Evolutionary conservation across 2,113 vertebrate genomes (phyloP), one percentile per base, ranked within the genome.

Genomic region (Clupea harengus): DNA sequence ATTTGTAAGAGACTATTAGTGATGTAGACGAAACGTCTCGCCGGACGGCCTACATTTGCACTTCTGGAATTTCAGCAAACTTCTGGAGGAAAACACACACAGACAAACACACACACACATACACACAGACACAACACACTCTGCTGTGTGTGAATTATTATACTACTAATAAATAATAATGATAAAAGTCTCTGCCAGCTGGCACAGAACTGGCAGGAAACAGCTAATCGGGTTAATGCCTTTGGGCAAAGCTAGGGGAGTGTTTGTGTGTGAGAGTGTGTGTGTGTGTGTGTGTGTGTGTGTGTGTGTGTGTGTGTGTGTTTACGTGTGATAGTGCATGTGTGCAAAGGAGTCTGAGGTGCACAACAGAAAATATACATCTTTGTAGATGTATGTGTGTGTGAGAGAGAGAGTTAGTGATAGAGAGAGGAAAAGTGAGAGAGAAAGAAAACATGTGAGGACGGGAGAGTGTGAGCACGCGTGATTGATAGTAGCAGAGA

Each of bases 121-220:
- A 89, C 92, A 92, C 25, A 67, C 64, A 67, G n/a, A 67, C 64
- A 11, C 25, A 10, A 6, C 9, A 39, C 39, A 11, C 72, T 39
- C 72, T 39, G 28, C 28, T 32, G 72, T 78, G 72, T 32, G 72
- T 78, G 72, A 78, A 78, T 78, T 39, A 93, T 92, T 91, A 93
- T 91, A 89, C 92, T 89, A 92, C 92, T 93, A 85, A 91, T 90
- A 90, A 93, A 91, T 90, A 92, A 91, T 92, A 90, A 92, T 91
- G 22, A 89, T 85, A 86, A 67, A 83, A 85, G 91, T 92, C 92
- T 93, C 91, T 0, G 85, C 89, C 89, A 92, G 91, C 84, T 87
- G 84, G 89, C 87, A 8, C 88, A 85, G 89, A 92, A 83, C 89
- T 93, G 92, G 90, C 92, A 93, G 89, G 89, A 89, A 83, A 86